Evolutionary conservation across 2,888 invertebrate genomes (phyloP), one percentile per base, ranked within the genome.

Genomic region (Dolichopus griseipennis): DNA sequence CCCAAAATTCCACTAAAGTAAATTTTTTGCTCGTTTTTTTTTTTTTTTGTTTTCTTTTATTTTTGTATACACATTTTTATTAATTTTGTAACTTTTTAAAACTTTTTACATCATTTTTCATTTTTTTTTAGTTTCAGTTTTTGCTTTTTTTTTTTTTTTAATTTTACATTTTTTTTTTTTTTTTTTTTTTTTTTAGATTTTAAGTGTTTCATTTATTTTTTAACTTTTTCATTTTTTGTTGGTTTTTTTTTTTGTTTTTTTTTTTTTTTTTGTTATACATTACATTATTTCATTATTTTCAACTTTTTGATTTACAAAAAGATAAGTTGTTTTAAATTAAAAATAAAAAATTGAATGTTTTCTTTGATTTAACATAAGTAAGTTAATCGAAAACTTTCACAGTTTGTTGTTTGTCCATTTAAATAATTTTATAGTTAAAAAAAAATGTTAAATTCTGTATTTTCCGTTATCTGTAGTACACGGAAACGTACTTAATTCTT

Each of bases 71-170:
- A 52, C 52, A 52, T 52, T 52, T 52, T 52, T 41, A 12, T 52
- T 52, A 18, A 52, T 52, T 52, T 52, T 52, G 52, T 52, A 52
- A 52, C n/a, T 52, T 52, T 52, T 52, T 52, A 52, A 52, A 15
- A 52, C 52, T 52, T 52, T 52, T 52, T 52, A 52, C 52, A 52
- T 52, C n/a, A 52, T 52, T 52, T 52, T 52, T 52, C 52, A 52
- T 18, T 52, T 52, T 52, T 52, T 52, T 18, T 52, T 12, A 18
- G 9, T 41, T 41, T 41, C 9, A 41, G 41, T 9, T 27, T 27
- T 10, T 37, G 8, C 12, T 52, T 52, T 52, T 52, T 12, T 52
- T 52, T 43, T 52, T 52, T 52, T 6, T 52, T 52, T 52, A 18
- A 18, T 52, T 52, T 52, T 52, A n/a, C 52, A 12, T 15, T 52